phyloP scores from a whole-genome alignment of 2,113 vertebrate genomes.

The Onychostoma macrolepis region DNA sequence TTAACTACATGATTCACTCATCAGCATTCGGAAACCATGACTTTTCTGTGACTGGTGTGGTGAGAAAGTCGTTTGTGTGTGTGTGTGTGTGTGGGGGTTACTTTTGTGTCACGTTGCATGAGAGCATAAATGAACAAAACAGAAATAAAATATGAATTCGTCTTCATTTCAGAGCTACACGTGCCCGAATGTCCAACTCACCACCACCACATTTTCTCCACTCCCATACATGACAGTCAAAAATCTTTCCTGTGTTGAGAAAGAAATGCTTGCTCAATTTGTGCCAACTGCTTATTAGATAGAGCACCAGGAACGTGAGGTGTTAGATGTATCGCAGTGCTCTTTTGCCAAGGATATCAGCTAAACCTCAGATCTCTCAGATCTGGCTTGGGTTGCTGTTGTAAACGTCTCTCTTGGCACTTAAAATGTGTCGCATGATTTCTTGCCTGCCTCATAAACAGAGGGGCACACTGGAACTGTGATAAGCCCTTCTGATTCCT shows the following conservation, averaged over 20 bases:
- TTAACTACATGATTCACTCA: conserved; percentile 10
- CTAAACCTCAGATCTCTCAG: conserved; percentile 32
- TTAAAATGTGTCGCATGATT: conserved; percentile 55
- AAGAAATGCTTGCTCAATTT: conserved; percentile 16
- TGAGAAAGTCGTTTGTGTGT: neutral
- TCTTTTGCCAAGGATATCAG: neutral
- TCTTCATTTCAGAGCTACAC: conserved; percentile 24
- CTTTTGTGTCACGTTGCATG: conserved; percentile 22
- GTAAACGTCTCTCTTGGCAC: conserved; percentile 41
- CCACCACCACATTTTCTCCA: neutral
- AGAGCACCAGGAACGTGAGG: neutral
- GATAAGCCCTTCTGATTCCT: conserved; percentile 50
- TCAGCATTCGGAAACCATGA: neutral
- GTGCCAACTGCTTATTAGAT: conserved; percentile 21
- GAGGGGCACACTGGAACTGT: conserved; percentile 37
- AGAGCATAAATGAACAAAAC: neutral
- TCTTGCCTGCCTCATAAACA: conserved; percentile 49
- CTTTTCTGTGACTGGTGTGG: neutral
- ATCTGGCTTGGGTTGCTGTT: conserved; percentile 20
- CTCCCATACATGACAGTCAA: conserved; percentile 1
- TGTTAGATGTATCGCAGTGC: neutral
- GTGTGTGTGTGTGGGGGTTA: neutral
- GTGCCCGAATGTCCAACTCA: neutral
- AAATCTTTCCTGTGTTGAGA: conserved; percentile 15
- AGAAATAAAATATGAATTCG: neutral